Evolutionary conservation across 2,888 invertebrate genomes (phyloP).

Genomic region (Polylopha cassiicola): DNA sequence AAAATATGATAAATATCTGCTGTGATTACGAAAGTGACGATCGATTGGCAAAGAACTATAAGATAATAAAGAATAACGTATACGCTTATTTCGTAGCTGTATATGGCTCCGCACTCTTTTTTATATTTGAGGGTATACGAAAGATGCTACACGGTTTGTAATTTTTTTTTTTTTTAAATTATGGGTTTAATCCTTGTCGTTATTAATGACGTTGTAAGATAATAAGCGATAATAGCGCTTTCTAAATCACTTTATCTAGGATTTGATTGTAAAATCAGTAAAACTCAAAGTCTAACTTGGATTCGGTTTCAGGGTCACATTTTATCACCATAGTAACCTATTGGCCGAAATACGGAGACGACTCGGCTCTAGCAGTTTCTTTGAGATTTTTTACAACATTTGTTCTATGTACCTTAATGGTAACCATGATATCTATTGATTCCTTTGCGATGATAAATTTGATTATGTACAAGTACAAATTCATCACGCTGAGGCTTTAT

Average conservation of each 20-base stretch:
- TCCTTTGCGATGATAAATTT: slow-evolving; percentile 50
- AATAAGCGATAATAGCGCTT: not conserved
- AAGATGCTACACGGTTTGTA: slow-evolving; percentile 46
- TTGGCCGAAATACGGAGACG: slow-evolving; percentile 51
- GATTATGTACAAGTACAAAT: slow-evolving; percentile 63
- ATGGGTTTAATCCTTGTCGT: not conserved
- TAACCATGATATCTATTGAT: slow-evolving; percentile 60
- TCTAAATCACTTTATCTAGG: slow-evolving; percentile 1
- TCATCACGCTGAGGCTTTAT: slow-evolving; percentile 56
- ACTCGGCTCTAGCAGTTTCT: slow-evolving; percentile 39
- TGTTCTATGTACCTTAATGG: slow-evolving; percentile 44
- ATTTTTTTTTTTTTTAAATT: not conserved
- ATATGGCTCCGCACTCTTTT: slow-evolving; percentile 47
- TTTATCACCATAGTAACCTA: slow-evolving; percentile 62
- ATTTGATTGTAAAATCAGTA: slow-evolving; percentile 1
- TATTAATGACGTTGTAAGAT: not conserved
- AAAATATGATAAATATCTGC: slow-evolving; percentile 49
- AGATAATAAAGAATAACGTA: slow-evolving; percentile 54
- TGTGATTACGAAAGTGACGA: slow-evolving; percentile 44
- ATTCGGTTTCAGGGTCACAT: slow-evolving; percentile 48
- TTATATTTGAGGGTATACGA: slow-evolving; percentile 55
- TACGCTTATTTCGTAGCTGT: slow-evolving; percentile 45
- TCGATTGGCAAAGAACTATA: slow-evolving; percentile 49
- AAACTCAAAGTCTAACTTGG: slow-evolving; percentile 7
- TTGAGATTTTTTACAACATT: slow-evolving; percentile 45